Conservation (phyloP, 2,888 invertebrate genomes). For the Amphimallon solstitiale region DNA sequence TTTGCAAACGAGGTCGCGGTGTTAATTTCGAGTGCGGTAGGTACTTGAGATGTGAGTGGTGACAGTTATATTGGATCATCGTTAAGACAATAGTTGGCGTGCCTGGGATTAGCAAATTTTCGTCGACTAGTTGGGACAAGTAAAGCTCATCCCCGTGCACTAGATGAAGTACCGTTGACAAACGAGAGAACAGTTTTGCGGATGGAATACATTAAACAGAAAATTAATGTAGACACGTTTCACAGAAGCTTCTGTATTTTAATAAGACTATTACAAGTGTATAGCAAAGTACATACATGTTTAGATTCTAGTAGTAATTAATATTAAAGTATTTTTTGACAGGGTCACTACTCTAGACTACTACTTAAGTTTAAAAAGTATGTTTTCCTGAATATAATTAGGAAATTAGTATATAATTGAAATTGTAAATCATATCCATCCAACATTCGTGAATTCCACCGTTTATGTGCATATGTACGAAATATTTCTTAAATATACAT, state of each 20-base stretch:
- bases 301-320: no score
- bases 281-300: no score
- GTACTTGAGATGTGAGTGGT: slow-evolving; percentile 46
- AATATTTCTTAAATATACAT: no score
- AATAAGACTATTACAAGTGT: no score
- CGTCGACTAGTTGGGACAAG: slow-evolving; percentile 20
- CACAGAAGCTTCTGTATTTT: background rate
- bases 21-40: slow-evolving; percentile 20
- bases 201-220: background rate
- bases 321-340: no score
- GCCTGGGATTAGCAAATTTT: slow-evolving; percentile 52
- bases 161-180: slow-evolving; percentile 18
- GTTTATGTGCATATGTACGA: no score
- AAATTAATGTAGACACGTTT: background rate
- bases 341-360: no score
- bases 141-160: background rate
- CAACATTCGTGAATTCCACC: no score
- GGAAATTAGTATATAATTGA: no score
- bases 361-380: no score
- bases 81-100: slow-evolving; percentile 48
- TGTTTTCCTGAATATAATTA: no score
- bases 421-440: no score
- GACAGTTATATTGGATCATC: slow-evolving; percentile 55
- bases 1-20: slow-evolving; percentile 18
- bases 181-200: slow-evolving; percentile 24